Base-by-base conservation (phyloP, 2,113 vertebrate species). In the Lates calcarifer region DNA sequence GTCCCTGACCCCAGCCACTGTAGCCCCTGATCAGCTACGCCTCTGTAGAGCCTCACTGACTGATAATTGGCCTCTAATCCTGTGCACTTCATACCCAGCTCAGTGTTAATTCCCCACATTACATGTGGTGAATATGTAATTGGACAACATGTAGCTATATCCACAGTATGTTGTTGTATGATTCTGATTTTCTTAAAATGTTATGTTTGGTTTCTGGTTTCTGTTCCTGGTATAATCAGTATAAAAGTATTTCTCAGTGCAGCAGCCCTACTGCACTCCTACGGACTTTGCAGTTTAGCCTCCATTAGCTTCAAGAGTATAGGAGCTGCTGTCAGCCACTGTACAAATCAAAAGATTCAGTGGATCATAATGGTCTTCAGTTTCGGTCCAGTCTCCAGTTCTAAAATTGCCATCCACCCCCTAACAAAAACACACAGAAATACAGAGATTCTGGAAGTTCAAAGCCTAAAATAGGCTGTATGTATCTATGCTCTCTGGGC, bases 31-130 rank as follows among this genome's bases (percentile, higher is more conserved):
- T 86, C 70, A 79, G 74, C 70, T 35, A n/a, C 28, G 24, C 75
- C 33, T 79, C 68, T 64, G 55, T 56, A 28, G 68, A 69, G 35
- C 69, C 57, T 56, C 69, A 12, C 73, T 72, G 64, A 26, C 45
- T 72, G 57, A 90, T 88, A 81, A 88, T 85, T 90, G 86, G 65
- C 86, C 65, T 79, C 73, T 91, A 90, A 90, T 88, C 78, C 82
- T 26, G 45, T 70, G 43, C 74, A 80, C 43, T 86, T 85, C 74
- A 83, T 70, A 68, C 28, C 22, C 66, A 69, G 73, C 74, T 87
- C 70, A 68, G 51, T 67, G 3, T 26, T 77, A 77, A 79, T 57
- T 76, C 73, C 60, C 51, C 1, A 18, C 77, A 62, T 28, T 51
- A n/a, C n/a, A n/a, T n/a, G 61, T 74, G 47, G 68, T 41, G 39